These are phyloP conservation scores for Schizaphis graminum DNA, from an alignment of 2,888 invertebrate species.

Conservation along the genomic window DNA sequence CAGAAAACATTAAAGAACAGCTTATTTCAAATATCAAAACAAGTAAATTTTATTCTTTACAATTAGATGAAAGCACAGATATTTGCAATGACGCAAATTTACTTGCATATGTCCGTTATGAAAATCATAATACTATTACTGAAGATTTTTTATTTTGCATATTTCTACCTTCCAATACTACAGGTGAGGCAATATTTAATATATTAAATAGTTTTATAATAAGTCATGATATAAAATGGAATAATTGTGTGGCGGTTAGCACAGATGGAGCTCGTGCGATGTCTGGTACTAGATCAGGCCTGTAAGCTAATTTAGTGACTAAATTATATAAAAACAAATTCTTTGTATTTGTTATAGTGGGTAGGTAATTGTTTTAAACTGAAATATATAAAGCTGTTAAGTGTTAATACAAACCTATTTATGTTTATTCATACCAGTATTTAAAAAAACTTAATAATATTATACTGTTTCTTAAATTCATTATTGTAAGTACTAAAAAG, in stretches of 20 bases:
- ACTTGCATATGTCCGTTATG: constrained; percentile 16
- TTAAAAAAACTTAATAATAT: no score
- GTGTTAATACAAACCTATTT: no score
- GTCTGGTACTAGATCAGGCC: constrained; percentile 25
- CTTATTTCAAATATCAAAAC: constrained; percentile 27
- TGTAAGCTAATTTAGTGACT: constrained; percentile 19
- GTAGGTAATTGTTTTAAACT: no score
- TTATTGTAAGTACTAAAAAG: no score
- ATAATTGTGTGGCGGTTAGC: constrained; percentile 32
- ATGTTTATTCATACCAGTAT: no score
- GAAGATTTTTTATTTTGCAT: constrained; percentile 30
- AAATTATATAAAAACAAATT: no score
- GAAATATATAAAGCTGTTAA: no score
- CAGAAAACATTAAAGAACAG: constrained; percentile 16
- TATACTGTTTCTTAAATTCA: no score
- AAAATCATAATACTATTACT: constrained; percentile 17
- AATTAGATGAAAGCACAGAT: constrained; percentile 20
- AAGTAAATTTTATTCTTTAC: constrained; percentile 29
- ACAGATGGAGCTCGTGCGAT: constrained; percentile 27
- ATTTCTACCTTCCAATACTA: constrained; percentile 28
- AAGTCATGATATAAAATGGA: constrained; percentile 22
- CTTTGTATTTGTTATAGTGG: no score
- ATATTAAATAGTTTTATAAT: constrained; percentile 35
- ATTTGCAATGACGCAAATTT: constrained; percentile 29
- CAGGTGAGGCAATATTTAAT: constrained; percentile 26